Conservation (phyloP, 1,140 invertebrate species). For the Stratiolaelaps scimitus region DNA sequence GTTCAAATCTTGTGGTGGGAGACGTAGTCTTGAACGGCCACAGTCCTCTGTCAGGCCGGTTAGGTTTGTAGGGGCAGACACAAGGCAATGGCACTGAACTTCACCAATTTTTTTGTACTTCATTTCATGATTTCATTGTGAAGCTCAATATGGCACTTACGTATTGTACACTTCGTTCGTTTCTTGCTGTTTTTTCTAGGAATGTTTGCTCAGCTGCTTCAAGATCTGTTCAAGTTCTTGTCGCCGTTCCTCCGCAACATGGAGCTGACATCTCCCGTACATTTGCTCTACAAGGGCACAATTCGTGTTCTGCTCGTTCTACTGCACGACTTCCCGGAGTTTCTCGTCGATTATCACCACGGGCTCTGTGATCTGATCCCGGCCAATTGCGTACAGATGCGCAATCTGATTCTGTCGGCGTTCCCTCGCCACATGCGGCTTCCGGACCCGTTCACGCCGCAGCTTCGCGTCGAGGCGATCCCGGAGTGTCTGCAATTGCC, state of each 20-base stretch:
- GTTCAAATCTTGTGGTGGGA: not conserved
- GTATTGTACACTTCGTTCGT: no score
- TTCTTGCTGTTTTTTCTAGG: no score
- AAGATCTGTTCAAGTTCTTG: constrained; percentile 91
- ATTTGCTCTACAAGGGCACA: constrained; percentile 83
- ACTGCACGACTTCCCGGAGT: constrained; percentile 97
- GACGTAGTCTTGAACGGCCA: no score
- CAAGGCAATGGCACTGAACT: no score
- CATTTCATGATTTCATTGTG: no score
- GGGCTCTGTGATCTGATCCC: constrained; percentile 99
- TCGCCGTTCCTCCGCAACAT: constrained; percentile 93
- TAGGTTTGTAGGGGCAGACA: no score
- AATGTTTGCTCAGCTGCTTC: constrained; percentile 65
- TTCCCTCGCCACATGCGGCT: constrained; percentile 94
- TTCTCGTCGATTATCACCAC: constrained; percentile 97
- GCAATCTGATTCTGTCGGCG: constrained; percentile 91
- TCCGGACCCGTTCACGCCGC: constrained; percentile 94
- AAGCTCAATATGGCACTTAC: no score
- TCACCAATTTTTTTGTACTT: no score
- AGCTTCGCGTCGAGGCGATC: constrained; percentile 88
- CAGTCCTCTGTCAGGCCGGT: no score
- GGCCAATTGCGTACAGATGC: constrained; percentile 97
- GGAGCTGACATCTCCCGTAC: constrained; percentile 81
- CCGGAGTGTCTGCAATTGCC: constrained; percentile 66
- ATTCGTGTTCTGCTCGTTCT: constrained; percentile 86